A percentile compares a stretch with the other conserved stretches of the same genome.
Evolutionary conservation across 2,888 invertebrate genomes (phyloP).

Genomic region (Coremacera marginata): DNA sequence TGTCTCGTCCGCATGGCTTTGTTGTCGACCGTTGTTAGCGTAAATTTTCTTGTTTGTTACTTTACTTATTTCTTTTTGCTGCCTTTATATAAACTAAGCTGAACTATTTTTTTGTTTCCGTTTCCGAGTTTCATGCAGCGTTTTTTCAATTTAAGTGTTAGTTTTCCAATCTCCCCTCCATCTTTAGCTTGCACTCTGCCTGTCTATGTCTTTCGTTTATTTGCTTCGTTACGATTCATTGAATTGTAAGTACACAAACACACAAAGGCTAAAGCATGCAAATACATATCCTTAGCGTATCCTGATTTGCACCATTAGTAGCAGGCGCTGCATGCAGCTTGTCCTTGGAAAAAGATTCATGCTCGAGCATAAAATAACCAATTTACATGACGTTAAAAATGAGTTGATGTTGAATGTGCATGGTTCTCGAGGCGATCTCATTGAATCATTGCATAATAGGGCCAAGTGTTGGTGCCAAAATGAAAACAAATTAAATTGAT

Average conservation of each 20-base stretch:
- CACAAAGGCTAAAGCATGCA: constrained; percentile 36
- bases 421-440: constrained; percentile 54
- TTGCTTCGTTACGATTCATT: constrained; percentile 64
- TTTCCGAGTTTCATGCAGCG: constrained; percentile 24
- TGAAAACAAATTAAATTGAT: too few species aligned
- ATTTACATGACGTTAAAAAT: constrained; percentile 55
- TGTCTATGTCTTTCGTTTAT: constrained; percentile 46
- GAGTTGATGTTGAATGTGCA: constrained; percentile 48
- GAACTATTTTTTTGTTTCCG: constrained; percentile 7
- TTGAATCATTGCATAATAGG: constrained; percentile 45
- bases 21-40: constrained; percentile 16
- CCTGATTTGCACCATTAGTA: constrained; percentile 60
- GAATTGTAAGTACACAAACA: constrained; percentile 54
- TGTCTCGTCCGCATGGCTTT: not conserved
- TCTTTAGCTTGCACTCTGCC: constrained; percentile 18
- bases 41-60: not conserved
- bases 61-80: constrained; percentile 5
- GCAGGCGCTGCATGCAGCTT: constrained; percentile 40
- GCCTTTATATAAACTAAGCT: too few species aligned
- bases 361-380: constrained; percentile 58
- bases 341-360: constrained; percentile 36
- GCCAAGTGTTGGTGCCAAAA: too few species aligned
- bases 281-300: constrained; percentile 44
- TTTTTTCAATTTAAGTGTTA: constrained; percentile 42
- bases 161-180: constrained; percentile 40